Percentiles rank a stretch among this genome's conserved stretches.
phyloP scores from a whole-genome alignment of 2,797 vertebrate genomes.

The Argya squamiceps region DNA sequence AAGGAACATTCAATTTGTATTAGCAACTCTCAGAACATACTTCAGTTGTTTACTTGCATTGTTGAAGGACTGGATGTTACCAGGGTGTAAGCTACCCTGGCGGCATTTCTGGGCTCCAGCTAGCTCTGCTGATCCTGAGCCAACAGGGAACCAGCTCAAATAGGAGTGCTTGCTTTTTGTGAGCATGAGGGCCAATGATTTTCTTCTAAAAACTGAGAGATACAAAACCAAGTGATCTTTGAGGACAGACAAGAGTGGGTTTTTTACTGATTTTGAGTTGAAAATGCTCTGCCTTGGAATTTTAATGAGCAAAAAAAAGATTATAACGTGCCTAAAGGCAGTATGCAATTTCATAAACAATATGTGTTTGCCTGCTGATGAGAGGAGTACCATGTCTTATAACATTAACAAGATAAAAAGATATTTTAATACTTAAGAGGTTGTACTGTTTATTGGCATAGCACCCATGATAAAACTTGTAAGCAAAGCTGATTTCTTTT shows the following conservation, averaged over 20 bases:
- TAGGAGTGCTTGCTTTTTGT: not conserved
- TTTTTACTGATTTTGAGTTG: not conserved
- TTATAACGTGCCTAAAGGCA: not conserved
- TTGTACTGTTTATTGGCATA: not conserved
- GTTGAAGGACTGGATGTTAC: not conserved
- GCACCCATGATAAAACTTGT: not conserved
- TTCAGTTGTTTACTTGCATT: not conserved
- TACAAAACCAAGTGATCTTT: not conserved
- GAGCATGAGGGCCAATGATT: not conserved
- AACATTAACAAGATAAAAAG: constrained; percentile 7
- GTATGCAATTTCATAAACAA: not conserved
- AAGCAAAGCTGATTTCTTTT: not conserved
- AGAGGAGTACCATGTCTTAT: not conserved
- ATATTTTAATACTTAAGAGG: not conserved
- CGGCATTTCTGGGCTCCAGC: not conserved
- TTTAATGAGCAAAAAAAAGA: constrained; percentile 29
- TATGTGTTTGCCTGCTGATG: not conserved
- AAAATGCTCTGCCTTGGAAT: not conserved
- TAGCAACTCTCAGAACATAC: not conserved
- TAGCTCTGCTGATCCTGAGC: not conserved
- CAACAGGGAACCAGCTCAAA: not conserved
- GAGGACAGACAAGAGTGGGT: not conserved
- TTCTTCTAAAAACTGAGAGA: not conserved
- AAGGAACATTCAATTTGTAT: constrained; percentile 1
- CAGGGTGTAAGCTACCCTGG: not conserved